Evolutionary conservation across 2,113 vertebrate genomes (phyloP).

Genomic region (Erpornis zantholeuca): DNA sequence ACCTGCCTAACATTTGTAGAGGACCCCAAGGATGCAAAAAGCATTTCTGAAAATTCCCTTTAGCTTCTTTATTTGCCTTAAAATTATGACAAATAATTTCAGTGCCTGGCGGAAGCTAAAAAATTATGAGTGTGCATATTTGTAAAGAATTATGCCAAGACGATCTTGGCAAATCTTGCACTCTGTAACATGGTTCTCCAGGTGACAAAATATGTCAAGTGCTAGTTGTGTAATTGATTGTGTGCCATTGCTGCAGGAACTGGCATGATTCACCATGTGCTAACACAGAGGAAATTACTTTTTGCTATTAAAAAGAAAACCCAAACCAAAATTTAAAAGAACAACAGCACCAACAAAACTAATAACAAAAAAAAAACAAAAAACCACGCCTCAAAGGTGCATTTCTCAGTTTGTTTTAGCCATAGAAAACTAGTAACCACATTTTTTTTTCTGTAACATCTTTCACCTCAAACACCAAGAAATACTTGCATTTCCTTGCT

Average conservation of each 20-base stretch:
- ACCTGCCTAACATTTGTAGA: neutral
- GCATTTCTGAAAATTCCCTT: neutral
- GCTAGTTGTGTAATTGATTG: neutral
- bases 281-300: neutral
- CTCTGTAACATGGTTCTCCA: neutral
- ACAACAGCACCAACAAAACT: neutral
- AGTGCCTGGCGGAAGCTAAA: neutral
- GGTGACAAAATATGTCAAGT: neutral
- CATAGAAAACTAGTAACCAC: neutral
- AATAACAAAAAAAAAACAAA: neutral
- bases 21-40: neutral
- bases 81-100: neutral
- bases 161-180: neutral
- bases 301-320: neutral
- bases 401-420: neutral
- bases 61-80: neutral
- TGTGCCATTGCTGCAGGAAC: neutral
- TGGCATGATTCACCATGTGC: neutral
- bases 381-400: fast-evolving
- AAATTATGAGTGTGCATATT: neutral
- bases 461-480: neutral
- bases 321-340: neutral
- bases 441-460: neutral
- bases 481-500: neutral
- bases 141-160: neutral